Evolutionary conservation across 2,113 vertebrate genomes (phyloP).

Genomic region (Oncorhynchus keta): DNA sequence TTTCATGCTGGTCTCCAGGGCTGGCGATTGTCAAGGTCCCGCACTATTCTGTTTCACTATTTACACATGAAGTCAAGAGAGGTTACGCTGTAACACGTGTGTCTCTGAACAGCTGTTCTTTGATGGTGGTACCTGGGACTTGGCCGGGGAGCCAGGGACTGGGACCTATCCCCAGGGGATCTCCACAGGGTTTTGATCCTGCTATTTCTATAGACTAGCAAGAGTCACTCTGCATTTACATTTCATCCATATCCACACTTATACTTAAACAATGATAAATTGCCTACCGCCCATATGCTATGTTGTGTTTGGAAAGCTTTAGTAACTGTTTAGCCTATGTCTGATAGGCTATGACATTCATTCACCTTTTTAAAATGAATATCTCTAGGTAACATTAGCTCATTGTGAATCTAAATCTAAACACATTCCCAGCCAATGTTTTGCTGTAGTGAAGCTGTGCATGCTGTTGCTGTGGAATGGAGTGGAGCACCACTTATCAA

Average conservation of each 20-base stretch:
- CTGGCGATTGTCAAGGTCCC: slow-evolving; percentile 42
- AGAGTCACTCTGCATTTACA: not conserved
- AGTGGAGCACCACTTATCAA: slow-evolving; percentile 41
- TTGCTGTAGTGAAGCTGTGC: slow-evolving; percentile 15
- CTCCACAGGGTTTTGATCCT: slow-evolving; percentile 19
- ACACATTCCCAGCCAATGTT: slow-evolving; percentile 5
- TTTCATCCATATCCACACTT: not conserved
- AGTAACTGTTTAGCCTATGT: not conserved
- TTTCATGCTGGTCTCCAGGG: slow-evolving; percentile 29
- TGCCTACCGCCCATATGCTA: not conserved
- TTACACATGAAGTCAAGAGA: slow-evolving; percentile 55
- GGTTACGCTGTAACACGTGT: slow-evolving; percentile 53
- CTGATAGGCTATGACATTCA: not conserved
- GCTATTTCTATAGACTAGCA: not conserved
- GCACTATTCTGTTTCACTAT: slow-evolving; percentile 61
- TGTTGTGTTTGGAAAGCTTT: not conserved
- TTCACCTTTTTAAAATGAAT: no score
- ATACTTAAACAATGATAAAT: not conserved
- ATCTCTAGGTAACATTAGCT: no score
- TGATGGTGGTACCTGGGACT: slow-evolving; percentile 52
- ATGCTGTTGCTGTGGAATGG: slow-evolving; percentile 40
- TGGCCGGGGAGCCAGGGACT: not conserved
- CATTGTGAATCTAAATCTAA: no score
- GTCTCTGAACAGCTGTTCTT: slow-evolving; percentile 52
- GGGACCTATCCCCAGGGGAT: slow-evolving; percentile 26